Evolutionary conservation across 2,797 vertebrate genomes (phyloP), one percentile per base, ranked within the genome.

Genomic region (Dendrocincla tyrannina): DNA sequence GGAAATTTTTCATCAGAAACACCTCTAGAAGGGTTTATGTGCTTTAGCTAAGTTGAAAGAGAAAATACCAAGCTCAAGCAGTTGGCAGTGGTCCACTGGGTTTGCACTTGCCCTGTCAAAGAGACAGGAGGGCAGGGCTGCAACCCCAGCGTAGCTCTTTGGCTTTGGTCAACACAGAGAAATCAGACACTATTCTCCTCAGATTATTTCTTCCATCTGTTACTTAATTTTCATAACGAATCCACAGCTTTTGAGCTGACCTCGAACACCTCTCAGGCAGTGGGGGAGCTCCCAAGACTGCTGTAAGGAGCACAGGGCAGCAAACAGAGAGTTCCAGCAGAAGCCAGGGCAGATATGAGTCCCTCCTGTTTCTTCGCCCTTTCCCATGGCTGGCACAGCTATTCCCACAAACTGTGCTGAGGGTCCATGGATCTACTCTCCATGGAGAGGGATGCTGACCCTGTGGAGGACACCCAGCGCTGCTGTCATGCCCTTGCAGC

Each of bases 311-410:
- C 20, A 60, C 2, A 0, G 42, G 13, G 37, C 5, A 7, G 80
- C 41, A 49, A 44, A 87, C 19, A 32, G 28, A 49, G 16, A 28
- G 41, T 11, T 24, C 27, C 27, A 79, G 42, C 22, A 76, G 47
- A 30, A 39, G 39, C n/a, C 5, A 9, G 33, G 19, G n/a, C 3
- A 2, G 30, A 63, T 11, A 6, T 5, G 13, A 32, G 11, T 30
- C 30, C n/a, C 9, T 14, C 1, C 0, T 1, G 4, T 27, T 13
- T 11, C 73, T 78, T 41, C 44, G 74, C 3, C 0, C 22, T 69
- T 62, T 50, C 47, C 41, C 37, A 37, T 0, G 3, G 50, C 63
- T 76, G 49, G 11, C 22, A 55, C 14, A 55, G 19, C 17, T 60
- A 15, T 39, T 63, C 25, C 63, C 4, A 53, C 4, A 7, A 53